A percentile compares a stretch with the other conserved stretches of the same genome.
Conservation (phyloP, 30 jellyfish, hydroid and myxozoan genomes). For the Aurelia sp. region DNA sequence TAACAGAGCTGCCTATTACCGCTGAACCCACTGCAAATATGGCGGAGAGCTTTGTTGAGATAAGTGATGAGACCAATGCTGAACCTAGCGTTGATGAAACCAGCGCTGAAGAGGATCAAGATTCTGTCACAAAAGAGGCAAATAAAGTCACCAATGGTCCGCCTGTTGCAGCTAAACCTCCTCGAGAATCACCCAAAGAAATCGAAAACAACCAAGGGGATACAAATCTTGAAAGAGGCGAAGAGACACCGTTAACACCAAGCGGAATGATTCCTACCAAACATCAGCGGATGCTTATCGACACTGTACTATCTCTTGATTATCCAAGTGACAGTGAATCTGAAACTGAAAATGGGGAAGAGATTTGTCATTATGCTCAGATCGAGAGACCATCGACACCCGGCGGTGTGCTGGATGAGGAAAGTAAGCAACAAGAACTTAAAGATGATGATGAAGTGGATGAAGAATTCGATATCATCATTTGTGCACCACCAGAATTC, state of each 20-base stretch:
- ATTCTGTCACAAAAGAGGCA: too few relatives aligned
- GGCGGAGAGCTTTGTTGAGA: too few relatives aligned
- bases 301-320: conserved; percentile 58
- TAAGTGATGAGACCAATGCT: neutral
- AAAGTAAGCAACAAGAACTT: neutral
- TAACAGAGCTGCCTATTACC: too few relatives aligned
- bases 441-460: conserved; percentile 9
- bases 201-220: too few relatives aligned
- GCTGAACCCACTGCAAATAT: too few relatives aligned
- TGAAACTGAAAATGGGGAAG: conserved; percentile 34
- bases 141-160: too few relatives aligned
- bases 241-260: conserved; percentile 32
- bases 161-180: too few relatives aligned
- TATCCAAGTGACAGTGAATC: conserved; percentile 69
- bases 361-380: conserved; percentile 51
- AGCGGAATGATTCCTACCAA: conserved; percentile 67
- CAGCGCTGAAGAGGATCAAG: neutral
- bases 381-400: conserved; percentile 55
- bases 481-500: conserved; percentile 58
- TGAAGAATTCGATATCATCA: conserved; percentile 23
- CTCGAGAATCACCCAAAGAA: too few relatives aligned
- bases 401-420: neutral
- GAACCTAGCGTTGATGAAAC: neutral
- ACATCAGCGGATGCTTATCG: conserved; percentile 69
- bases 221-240: neutral